A percentile compares a stretch with the other conserved stretches of the same genome.
These are phyloP conservation scores for Hypsibius dujardini DNA, from an alignment of 1,140 invertebrate genomes.

Conservation along the genomic window DNA sequence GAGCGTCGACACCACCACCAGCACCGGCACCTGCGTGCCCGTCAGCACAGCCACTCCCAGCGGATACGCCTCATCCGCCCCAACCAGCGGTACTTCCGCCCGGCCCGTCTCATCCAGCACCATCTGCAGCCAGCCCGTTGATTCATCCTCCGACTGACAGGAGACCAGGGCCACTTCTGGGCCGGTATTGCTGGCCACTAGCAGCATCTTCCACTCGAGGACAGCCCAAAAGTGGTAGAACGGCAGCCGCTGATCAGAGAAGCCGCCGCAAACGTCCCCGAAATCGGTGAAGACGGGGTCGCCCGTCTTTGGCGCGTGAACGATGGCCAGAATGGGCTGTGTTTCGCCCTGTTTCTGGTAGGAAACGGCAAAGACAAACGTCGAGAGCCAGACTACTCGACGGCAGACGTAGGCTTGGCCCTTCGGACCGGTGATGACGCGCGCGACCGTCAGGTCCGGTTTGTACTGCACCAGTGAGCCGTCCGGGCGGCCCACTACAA, in stretches of 20 bases:
- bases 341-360: background rate
- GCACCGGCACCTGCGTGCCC: background rate
- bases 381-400: background rate
- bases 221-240: background rate
- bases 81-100: constrained; percentile 9
- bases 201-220: constrained; percentile 7
- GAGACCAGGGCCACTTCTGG: background rate
- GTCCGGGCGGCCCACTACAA: background rate
- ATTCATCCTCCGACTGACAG: constrained; percentile 1
- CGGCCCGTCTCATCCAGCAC: constrained; percentile 2
- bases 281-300: constrained; percentile 9
- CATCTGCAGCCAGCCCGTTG: constrained; percentile 9
- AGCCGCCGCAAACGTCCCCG: background rate
- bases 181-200: constrained; percentile 10
- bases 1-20: background rate
- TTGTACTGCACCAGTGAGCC: constrained; percentile 5
- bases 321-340: constrained; percentile 11
- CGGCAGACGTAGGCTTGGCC: background rate
- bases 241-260: background rate
- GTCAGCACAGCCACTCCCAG: constrained; percentile 4
- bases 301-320: constrained; percentile 7
- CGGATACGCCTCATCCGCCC: background rate
- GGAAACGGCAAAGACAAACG: constrained; percentile 5
- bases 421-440: background rate
- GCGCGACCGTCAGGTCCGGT: constrained; percentile 3